A percentile compares a stretch with the other conserved stretches of the same genome.
Conservation (phyloP, 2,888 invertebrate genomes). For the Hermodice carunculata region DNA sequence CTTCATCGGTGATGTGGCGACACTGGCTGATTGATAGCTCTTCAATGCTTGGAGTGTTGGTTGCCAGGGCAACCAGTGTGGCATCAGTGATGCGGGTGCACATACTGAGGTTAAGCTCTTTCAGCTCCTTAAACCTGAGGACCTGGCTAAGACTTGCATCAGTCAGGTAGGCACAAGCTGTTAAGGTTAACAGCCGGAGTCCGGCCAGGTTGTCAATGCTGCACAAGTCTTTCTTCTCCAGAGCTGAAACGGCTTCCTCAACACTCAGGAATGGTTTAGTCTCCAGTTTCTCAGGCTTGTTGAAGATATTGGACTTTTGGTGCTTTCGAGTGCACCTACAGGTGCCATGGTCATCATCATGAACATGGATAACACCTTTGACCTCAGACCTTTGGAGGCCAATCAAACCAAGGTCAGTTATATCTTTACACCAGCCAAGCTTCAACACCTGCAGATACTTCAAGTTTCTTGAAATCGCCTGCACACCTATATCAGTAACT, state of each 20-base stretch:
- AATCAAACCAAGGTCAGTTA: slow-evolving; percentile 80
- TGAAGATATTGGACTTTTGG: slow-evolving; percentile 46
- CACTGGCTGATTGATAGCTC: slow-evolving; percentile 78
- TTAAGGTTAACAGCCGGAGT: neutral
- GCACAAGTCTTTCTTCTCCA: too few species aligned
- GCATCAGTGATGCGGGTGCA: slow-evolving; percentile 79
- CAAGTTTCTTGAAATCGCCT: slow-evolving; percentile 78
- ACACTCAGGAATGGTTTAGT: too few species aligned
- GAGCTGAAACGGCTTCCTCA: too few species aligned
- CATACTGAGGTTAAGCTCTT: slow-evolving; percentile 76
- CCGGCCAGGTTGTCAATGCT: slow-evolving; percentile 8
- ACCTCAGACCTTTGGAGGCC: slow-evolving; percentile 45
- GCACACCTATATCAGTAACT: slow-evolving; percentile 78
- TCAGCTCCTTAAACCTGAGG: slow-evolving; percentile 78
- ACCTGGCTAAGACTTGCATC: slow-evolving; percentile 81
- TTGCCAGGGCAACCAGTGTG: slow-evolving; percentile 77
- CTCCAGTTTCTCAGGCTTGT: slow-evolving; percentile 49
- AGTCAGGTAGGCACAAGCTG: slow-evolving; percentile 74
- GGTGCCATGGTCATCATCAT: slow-evolving; percentile 44
- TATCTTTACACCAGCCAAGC: slow-evolving; percentile 78
- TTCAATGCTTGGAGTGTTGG: slow-evolving; percentile 80
- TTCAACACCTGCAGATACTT: slow-evolving; percentile 75
- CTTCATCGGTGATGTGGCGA: slow-evolving; percentile 78
- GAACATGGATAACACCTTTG: too few species aligned
- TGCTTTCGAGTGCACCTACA: slow-evolving; percentile 47